Base-by-base conservation (phyloP, 2,797 vertebrate species). In the Pygocentrus nattereri region DNA sequence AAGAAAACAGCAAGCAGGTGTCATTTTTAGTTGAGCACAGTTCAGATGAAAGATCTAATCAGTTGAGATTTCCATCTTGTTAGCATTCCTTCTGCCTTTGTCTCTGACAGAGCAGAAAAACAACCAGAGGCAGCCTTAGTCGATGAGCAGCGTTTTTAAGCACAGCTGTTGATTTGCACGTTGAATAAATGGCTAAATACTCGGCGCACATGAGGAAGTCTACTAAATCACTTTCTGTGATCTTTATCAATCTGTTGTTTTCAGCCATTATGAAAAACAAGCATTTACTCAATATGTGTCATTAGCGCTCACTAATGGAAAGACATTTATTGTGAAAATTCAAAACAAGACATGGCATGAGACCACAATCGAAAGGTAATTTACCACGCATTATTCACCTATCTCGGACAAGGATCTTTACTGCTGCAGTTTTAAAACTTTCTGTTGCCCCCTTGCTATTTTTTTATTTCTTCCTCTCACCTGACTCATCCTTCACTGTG, bases 21-120 rank as follows among this genome's bases (percentile, higher is more conserved):
- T 67, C 83, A 83, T 82, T 88, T 85, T 83, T 54, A 87, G 76
- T 81, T 41, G 34, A 69, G 82, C 81, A 77, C 85, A 82, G 87
- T 85, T 84, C 15, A 89, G 87, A 92, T 91, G 90, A 93, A 87
- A 89, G 82, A 85, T 68, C 82, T 86, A 87, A 91, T 91, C 88
- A 86, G 76, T 81, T 78, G 74, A 87, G 89, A 88, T 88, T 87
- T 86, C 87, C 87, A 88, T 85, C 86, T 87, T 91, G 90, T 93
- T 93, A 91, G 89, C 87, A 92, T 93, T 93, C 88, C 89, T 89
- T 85, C 70, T 88, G 84, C 75, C 79, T 88, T 84, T 83, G 84
- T 91, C 89, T 89, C 85, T 77, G 72, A 80, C 74, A 50, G 90
- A 85, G 90, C 87, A 82, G 83, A 78, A 85, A 87, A 88, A 86